Percentiles rank a stretch among this genome's conserved stretches.
Conservation (phyloP, 2,797 vertebrate species). For the Amphiprion clarkii region DNA sequence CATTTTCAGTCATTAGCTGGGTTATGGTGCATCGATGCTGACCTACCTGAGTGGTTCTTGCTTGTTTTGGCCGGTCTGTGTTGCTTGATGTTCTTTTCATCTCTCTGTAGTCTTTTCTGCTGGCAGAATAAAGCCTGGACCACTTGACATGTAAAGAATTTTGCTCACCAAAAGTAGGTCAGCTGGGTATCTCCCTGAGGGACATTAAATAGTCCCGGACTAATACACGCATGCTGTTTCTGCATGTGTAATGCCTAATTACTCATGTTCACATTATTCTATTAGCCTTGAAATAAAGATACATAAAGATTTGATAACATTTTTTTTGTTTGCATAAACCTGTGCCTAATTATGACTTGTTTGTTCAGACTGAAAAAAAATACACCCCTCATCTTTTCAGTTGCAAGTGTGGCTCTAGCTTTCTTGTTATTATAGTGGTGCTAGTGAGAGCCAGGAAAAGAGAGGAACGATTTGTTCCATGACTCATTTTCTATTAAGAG, state of each 20-base stretch:
- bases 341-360: conserved; percentile 2
- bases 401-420: conserved; percentile 15
- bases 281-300: conserved; percentile 3
- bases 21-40: conserved; percentile 28
- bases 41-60: conserved; percentile 14
- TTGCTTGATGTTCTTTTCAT: conserved; percentile 51
- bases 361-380: conserved; percentile 1
- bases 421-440: conserved; percentile 37
- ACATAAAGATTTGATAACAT: neutral
- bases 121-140: conserved; percentile 62
- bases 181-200: conserved; percentile 80
- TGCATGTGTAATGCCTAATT: conserved; percentile 71
- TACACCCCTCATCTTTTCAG: conserved; percentile 6
- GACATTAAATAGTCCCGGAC: conserved; percentile 77
- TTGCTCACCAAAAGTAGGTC: conserved; percentile 85
- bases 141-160: conserved; percentile 77
- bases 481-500: conserved; percentile 66
- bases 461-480: conserved; percentile 61
- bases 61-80: conserved; percentile 11
- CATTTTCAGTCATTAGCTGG: conserved; percentile 55
- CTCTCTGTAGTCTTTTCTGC: conserved; percentile 38
- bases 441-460: conserved; percentile 55
- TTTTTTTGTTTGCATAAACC: conserved; percentile 24
- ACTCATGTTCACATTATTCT: conserved; percentile 57
- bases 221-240: conserved; percentile 67